Percentiles rank a stretch among this genome's conserved stretches.
These are phyloP conservation scores for Bagarius yarrelli DNA, from an alignment of 2,113 vertebrate genomes.

Conservation along the genomic window DNA sequence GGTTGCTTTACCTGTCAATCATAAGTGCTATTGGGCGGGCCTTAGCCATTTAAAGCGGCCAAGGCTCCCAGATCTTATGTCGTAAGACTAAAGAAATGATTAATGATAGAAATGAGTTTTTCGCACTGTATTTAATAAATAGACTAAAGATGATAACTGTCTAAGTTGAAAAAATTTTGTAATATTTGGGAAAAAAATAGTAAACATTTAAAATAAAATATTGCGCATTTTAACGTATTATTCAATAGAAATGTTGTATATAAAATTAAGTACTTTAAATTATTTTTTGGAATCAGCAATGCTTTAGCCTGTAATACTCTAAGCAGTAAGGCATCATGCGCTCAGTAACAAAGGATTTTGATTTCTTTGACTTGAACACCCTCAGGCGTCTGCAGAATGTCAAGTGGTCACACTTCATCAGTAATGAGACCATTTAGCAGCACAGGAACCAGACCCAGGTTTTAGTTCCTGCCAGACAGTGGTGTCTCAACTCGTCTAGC, in stretches of 20 bases:
- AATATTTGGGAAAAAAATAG: too few relatives aligned
- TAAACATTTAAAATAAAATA: neutral
- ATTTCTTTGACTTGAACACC: conserved; percentile 48
- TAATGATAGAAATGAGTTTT: too few relatives aligned
- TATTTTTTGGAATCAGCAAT: neutral
- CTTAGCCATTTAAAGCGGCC: too few relatives aligned
- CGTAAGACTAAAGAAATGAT: too few relatives aligned
- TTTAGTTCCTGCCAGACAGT: conserved; percentile 28
- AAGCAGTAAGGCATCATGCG: conserved; percentile 23
- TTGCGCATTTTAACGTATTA: neutral
- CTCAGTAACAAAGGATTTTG: conserved; percentile 35
- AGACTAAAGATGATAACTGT: too few relatives aligned
- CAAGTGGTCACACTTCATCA: conserved; percentile 43
- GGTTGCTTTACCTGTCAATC: too few relatives aligned
- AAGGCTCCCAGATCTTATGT: too few relatives aligned
- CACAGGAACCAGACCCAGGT: conserved; percentile 37
- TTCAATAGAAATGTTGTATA: neutral
- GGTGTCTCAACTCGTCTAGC: conserved; percentile 22
- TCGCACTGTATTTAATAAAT: too few relatives aligned
- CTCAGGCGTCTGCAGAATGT: conserved; percentile 43
- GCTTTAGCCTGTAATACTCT: conserved; percentile 26
- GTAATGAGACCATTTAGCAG: conserved; percentile 31
- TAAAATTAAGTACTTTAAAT: neutral
- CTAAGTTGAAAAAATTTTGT: too few relatives aligned
- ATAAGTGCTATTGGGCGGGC: too few relatives aligned